Evolutionary conservation across 2,797 vertebrate genomes (phyloP).

Genomic region (Pseudomugil gertrudae): DNA sequence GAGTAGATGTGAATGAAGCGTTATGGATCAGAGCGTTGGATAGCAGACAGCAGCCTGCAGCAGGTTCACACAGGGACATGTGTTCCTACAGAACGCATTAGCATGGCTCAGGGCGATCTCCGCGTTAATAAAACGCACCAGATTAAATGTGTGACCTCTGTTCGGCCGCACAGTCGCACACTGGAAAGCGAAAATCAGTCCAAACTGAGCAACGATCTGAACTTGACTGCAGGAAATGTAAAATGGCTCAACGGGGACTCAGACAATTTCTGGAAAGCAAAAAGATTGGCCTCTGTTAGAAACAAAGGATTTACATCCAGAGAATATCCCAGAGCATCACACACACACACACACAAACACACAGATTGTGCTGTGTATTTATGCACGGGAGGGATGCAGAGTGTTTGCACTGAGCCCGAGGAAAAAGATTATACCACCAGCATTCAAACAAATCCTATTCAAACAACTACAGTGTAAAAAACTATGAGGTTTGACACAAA

Average conservation of each 20-base stretch:
- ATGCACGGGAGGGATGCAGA: slow-evolving; percentile 28
- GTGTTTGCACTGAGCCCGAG: slow-evolving; percentile 29
- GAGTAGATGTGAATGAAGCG: slow-evolving; percentile 7
- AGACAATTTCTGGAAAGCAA: slow-evolving; percentile 48
- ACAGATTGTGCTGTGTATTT: slow-evolving; percentile 31
- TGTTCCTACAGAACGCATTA: slow-evolving; percentile 30
- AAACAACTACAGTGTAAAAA: slow-evolving; percentile 24
- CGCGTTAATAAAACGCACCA: slow-evolving; percentile 45
- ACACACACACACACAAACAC: slow-evolving; percentile 4
- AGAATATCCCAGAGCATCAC: slow-evolving; percentile 50
- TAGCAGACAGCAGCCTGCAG: slow-evolving; percentile 37
- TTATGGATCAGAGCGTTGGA: slow-evolving; percentile 28
- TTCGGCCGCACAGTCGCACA: slow-evolving; percentile 20
- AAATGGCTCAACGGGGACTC: slow-evolving; percentile 31
- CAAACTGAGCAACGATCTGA: slow-evolving; percentile 25
- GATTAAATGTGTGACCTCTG: slow-evolving; percentile 32
- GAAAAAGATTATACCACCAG: slow-evolving; percentile 48
- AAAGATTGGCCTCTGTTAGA: slow-evolving; percentile 48
- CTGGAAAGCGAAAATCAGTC: slow-evolving; percentile 1
- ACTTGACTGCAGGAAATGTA: slow-evolving; percentile 39
- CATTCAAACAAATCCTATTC: slow-evolving; percentile 39
- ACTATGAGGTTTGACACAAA: slow-evolving; percentile 20
- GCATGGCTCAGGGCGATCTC: slow-evolving; percentile 21
- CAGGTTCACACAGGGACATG: slow-evolving; percentile 18
- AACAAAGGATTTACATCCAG: slow-evolving; percentile 47